Evolutionary conservation across 2,888 invertebrate species (phyloP), one percentile per base, ranked within the genome.

Genomic region (Synanthedon myopaeformis): DNA sequence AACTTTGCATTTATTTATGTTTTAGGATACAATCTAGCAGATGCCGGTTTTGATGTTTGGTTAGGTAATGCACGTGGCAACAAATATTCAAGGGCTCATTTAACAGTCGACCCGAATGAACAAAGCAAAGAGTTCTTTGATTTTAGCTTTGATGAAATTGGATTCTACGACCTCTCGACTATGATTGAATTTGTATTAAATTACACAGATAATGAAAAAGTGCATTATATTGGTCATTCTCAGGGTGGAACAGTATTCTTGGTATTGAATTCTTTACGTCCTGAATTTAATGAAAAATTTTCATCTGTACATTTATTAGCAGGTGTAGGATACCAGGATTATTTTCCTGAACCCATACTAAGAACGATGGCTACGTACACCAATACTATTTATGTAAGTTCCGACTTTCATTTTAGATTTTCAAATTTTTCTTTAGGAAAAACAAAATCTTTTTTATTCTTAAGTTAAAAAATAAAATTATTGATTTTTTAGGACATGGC

Each of bases 1-100:
- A 35, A 35, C 3, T 35, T 35, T 35, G 35, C 35, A 5, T 35
- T 5, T 10, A 35, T 35, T 35, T 35, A 35, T 35, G 8, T 35
- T 35, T 35, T 10, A 35, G 35, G 35, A 35, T 93, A 89, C 79
- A 88, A 91, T 68, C 83, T 93, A 50, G 89, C 91, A 0, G 91
- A 93, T 59, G 79, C 80, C 14, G 92, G 92, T 0, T 93, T 90
- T 62, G 93, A 93, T 65, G 91, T 93, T 0, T 96, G 96, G 96
- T 67, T 96, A 67, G 94, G 94, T 1, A 96, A 96, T 73, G 90
- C 91, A 11, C 84, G 96, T 54, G 96, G 96, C 2, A 95, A 93
- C 70, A 89, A 85, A 0, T 92, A 93, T 72, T 91, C 92, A 1
- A 87, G 89, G 28, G 80, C 74, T 1, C 94, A 95, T 65, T 53